phyloP scores from a whole-genome alignment of 2,888 invertebrate species.

The Aporophyla nigra region DNA sequence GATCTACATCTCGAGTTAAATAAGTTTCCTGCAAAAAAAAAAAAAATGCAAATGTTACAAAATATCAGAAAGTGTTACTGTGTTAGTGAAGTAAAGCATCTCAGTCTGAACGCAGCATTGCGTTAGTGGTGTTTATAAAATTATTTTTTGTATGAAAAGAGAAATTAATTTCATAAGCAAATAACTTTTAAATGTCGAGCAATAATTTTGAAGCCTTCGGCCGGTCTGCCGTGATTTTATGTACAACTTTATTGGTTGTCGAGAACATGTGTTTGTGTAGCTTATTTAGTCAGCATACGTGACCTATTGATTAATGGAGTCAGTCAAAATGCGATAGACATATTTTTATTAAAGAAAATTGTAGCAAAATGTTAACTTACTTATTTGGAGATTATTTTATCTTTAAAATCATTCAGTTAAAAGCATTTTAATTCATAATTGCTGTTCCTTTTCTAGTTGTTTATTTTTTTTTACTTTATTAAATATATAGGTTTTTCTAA shows the following conservation, averaged over 20 bases:
- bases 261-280: constrained; percentile 53
- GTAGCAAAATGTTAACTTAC: not conserved
- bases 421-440: not conserved
- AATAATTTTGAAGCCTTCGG: constrained; percentile 85
- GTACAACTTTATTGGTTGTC: constrained; percentile 70
- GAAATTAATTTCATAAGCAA: constrained; percentile 69
- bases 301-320: constrained; percentile 25
- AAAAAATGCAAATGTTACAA: constrained; percentile 15
- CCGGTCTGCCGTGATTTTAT: constrained; percentile 79
- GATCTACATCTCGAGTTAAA: constrained; percentile 26
- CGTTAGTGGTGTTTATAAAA: constrained; percentile 61
- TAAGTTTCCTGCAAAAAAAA: constrained; percentile 26
- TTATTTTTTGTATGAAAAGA: constrained; percentile 68
- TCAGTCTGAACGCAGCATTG: constrained; percentile 48
- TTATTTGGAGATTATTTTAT: constrained; percentile 25
- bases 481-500: constrained; percentile 36
- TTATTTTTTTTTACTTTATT: constrained; percentile 11
- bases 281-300: constrained; percentile 40
- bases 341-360: constrained; percentile 29
- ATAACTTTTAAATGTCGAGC: constrained; percentile 78
- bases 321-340: constrained; percentile 16
- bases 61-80: constrained; percentile 38
- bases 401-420: constrained; percentile 7
- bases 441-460: not conserved
- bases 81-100: constrained; percentile 28